Evolutionary conservation across 2,888 invertebrate genomes (phyloP).

Genomic region (Acheta domesticus): DNA sequence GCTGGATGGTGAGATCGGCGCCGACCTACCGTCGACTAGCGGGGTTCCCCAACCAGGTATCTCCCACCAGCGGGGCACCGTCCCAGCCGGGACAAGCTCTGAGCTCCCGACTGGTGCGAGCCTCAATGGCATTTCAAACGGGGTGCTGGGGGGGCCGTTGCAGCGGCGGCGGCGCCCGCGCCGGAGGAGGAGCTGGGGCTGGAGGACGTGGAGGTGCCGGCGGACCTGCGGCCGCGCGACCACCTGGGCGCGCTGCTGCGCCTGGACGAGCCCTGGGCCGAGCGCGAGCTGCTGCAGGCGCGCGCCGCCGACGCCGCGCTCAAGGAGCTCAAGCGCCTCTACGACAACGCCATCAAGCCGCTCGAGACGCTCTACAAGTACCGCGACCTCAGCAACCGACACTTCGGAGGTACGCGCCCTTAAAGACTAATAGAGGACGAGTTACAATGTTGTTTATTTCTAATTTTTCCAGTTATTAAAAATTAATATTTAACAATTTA

Average conservation of each 20-base stretch:
- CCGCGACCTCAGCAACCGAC: conserved; percentile 84
- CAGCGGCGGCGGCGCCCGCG: background rate
- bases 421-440: no score
- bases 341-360: conserved; percentile 84
- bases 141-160: no score
- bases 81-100: no score
- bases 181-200: background rate
- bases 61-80: no score
- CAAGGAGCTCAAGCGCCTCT: conserved; percentile 77
- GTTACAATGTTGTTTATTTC: no score
- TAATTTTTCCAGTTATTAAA: no score
- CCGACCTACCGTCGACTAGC: no score
- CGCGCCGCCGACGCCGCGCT: conserved; percentile 74
- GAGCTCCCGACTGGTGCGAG: no score
- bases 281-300: conserved; percentile 66
- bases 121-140: no score
- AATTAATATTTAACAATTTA: no score
- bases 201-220: conserved; percentile 69
- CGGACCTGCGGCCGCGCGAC: conserved; percentile 71
- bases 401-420: conserved; percentile 70
- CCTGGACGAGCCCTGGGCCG: conserved; percentile 68
- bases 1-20: no score
- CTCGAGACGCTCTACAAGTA: conserved; percentile 88
- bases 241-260: conserved; percentile 78
- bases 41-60: no score